Evolutionary conservation across 2,113 vertebrate genomes (phyloP).

Genomic region (Rattus norvegicus): GRCr8 NC_086022.1:118784001-118784500

Average conservation of each 20-base stretch:
- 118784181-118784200: neutral
- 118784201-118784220: neutral
- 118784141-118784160: neutral
- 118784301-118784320: neutral
- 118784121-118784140: neutral
- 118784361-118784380: neutral
- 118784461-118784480: neutral
- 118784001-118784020: neutral
- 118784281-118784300: neutral
- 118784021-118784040: slow-evolving; percentile 43
- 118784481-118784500: slow-evolving; percentile 26
- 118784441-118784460: neutral
- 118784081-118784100: neutral
- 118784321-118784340: neutral
- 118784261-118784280: neutral
- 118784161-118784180: neutral
- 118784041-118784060: neutral
- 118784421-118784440: slow-evolving; percentile 4
- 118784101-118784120: neutral
- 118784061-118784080: neutral
- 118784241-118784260: neutral
- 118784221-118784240: neutral
- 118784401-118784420: neutral
- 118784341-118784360: neutral
- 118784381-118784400: slow-evolving; percentile 26